Conservation (phyloP, 2,888 invertebrate genomes). For the Campoplex capitator region DNA sequence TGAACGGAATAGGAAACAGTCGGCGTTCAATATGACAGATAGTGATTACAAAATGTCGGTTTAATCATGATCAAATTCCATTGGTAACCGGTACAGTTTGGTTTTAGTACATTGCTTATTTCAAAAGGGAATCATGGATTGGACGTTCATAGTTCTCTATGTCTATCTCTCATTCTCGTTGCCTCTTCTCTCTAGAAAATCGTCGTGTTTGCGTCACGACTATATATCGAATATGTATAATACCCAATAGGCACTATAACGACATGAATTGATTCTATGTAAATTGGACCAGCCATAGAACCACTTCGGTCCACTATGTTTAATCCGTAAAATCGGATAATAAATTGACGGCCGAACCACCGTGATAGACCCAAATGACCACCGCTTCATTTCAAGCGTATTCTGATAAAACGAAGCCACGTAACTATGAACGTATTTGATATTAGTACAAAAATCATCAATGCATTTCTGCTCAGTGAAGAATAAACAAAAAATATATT, state of each 20-base stretch:
- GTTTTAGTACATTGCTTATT: slow-evolving; percentile 39
- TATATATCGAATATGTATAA: slow-evolving; percentile 25
- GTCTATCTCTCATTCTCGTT: neutral
- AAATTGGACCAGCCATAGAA: slow-evolving; percentile 42
- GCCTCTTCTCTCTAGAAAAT: neutral
- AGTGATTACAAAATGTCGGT: slow-evolving; percentile 36
- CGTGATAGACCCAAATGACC: slow-evolving; percentile 5
- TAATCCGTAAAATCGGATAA: slow-evolving; percentile 46
- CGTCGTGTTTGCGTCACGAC: neutral
- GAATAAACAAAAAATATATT: neutral
- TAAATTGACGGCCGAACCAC: slow-evolving; percentile 5
- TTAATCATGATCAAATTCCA: slow-evolving; percentile 16
- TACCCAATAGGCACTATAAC: slow-evolving; percentile 48
- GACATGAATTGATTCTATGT: slow-evolving; percentile 43
- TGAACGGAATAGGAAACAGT: slow-evolving; percentile 42
- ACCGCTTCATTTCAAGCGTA: neutral
- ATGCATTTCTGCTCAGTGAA: neutral
- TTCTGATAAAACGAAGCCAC: neutral
- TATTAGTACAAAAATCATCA: neutral
- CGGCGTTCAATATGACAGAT: slow-evolving; percentile 23
- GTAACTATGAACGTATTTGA: neutral
- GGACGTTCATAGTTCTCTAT: slow-evolving; percentile 1
- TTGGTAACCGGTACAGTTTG: slow-evolving; percentile 43
- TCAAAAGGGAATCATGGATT: slow-evolving; percentile 45
- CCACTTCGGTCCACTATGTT: slow-evolving; percentile 29